These are phyloP conservation scores for Clupea harengus DNA, from an alignment of 2,113 vertebrate species.

Conservation along the genomic window DNA sequence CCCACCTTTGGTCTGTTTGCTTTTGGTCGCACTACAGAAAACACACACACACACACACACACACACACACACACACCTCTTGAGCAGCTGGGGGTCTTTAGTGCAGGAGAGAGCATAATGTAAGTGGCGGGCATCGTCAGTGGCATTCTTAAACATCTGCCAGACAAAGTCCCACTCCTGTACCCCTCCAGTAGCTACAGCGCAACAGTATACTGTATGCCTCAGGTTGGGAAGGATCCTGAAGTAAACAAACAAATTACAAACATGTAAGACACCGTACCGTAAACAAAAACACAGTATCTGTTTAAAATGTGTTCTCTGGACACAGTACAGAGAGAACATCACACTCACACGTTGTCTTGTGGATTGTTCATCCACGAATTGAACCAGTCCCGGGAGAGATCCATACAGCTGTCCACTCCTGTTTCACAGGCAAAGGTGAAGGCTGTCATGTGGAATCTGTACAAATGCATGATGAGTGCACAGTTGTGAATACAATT, in stretches of 20 bases:
- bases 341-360: conserved; percentile 64
- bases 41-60: background rate
- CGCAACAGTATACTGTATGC: conserved; percentile 81
- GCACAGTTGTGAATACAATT: background rate
- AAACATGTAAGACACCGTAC: too few species aligned
- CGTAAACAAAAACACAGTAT: too few species aligned
- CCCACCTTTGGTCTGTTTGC: too few species aligned
- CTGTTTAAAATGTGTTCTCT: too few species aligned
- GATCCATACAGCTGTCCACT: conserved; percentile 47
- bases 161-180: conserved; percentile 83
- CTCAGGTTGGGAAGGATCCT: conserved; percentile 82
- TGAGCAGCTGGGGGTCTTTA: conserved; percentile 77
- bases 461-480: conserved; percentile 44
- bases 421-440: conserved; percentile 74
- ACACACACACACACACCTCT: conserved; percentile 67
- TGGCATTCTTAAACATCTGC: conserved; percentile 61
- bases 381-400: conserved; percentile 38
- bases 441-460: conserved; percentile 79
- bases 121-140: conserved; percentile 65
- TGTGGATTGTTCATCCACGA: conserved; percentile 24
- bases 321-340: background rate
- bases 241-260: background rate
- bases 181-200: conserved; percentile 69
- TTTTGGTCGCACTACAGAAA: background rate
- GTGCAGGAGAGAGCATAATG: conserved; percentile 78